A percentile compares a stretch with the other conserved stretches of the same genome.
phyloP scores from a whole-genome alignment of 2,888 invertebrate genomes.

The Muscina levida region DNA sequence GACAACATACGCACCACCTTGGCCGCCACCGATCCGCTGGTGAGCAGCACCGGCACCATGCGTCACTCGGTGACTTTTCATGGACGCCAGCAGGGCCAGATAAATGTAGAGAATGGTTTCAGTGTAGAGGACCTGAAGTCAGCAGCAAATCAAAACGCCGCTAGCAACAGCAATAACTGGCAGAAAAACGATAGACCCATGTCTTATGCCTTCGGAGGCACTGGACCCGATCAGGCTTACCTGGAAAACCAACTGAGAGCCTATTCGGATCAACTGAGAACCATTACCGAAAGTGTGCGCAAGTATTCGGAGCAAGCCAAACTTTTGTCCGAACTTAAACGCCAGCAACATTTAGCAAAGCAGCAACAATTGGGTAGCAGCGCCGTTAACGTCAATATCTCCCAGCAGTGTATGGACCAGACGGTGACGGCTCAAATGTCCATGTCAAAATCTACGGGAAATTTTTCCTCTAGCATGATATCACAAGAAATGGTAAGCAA shows the following conservation, averaged over 20 bases:
- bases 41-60: slow-evolving; percentile 69
- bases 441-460: slow-evolving; percentile 69
- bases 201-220: slow-evolving; percentile 77
- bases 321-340: slow-evolving; percentile 78
- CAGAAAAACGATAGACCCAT: slow-evolving; percentile 74
- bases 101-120: slow-evolving; percentile 66
- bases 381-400: slow-evolving; percentile 5
- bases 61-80: slow-evolving; percentile 79
- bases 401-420: slow-evolving; percentile 41
- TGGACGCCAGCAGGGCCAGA: slow-evolving; percentile 70
- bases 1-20: slow-evolving; percentile 73
- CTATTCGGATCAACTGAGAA: slow-evolving; percentile 79
- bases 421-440: slow-evolving; percentile 58
- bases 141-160: slow-evolving; percentile 41
- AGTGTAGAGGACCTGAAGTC: slow-evolving; percentile 61
- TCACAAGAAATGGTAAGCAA: slow-evolving; percentile 78
- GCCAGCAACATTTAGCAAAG: slow-evolving; percentile 77
- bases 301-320: slow-evolving; percentile 80
- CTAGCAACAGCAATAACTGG: slow-evolving; percentile 56
- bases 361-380: slow-evolving; percentile 65
- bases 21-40: slow-evolving; percentile 22
- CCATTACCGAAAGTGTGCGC: slow-evolving; percentile 79
- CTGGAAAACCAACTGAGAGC: slow-evolving; percentile 79
- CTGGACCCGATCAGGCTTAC: slow-evolving; percentile 78
- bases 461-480: slow-evolving; percentile 76